phyloP scores from a whole-genome alignment of 1,140 invertebrate species.

The Mycetomoellerius zeteki region DNA sequence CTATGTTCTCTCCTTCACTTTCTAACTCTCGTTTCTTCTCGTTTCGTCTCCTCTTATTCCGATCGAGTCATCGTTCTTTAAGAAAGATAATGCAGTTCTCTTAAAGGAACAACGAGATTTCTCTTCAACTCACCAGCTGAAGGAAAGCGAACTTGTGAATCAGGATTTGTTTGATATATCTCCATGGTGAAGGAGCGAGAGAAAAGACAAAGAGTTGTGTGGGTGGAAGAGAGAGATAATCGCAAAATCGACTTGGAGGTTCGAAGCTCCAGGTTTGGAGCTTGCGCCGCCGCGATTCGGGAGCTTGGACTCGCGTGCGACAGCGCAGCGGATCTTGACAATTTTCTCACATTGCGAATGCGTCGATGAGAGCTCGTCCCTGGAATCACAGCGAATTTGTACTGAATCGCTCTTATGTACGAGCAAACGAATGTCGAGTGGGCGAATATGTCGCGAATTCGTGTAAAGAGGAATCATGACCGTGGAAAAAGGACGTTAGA shows the following conservation, averaged over 20 bases:
- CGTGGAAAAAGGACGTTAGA: neutral
- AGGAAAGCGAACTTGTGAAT: neutral
- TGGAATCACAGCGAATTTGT: neutral
- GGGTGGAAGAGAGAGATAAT: slow-evolving; percentile 33
- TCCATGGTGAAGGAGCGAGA: neutral
- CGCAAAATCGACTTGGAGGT: slow-evolving; percentile 46
- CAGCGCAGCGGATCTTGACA: slow-evolving; percentile 19
- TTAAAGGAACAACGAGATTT: slow-evolving; percentile 8
- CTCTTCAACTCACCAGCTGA: neutral
- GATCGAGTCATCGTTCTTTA: slow-evolving; percentile 26
- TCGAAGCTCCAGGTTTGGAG: slow-evolving; percentile 41
- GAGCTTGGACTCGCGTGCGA: neutral
- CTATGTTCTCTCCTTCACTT: neutral
- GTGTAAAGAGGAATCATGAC: neutral
- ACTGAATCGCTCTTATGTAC: neutral
- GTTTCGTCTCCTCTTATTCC: slow-evolving; percentile 46
- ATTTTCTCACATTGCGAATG: slow-evolving; percentile 31
- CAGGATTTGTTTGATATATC: slow-evolving; percentile 7
- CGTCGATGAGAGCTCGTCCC: neutral
- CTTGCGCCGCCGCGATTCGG: slow-evolving; percentile 16
- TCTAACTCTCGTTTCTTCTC: slow-evolving; percentile 44
- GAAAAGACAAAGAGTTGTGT: neutral
- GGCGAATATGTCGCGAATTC: neutral
- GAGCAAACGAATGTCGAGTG: neutral
- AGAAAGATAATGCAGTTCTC: neutral